Conservation (phyloP, 2,797 vertebrate genomes). For the Peromyscus attwateri region DNA sequence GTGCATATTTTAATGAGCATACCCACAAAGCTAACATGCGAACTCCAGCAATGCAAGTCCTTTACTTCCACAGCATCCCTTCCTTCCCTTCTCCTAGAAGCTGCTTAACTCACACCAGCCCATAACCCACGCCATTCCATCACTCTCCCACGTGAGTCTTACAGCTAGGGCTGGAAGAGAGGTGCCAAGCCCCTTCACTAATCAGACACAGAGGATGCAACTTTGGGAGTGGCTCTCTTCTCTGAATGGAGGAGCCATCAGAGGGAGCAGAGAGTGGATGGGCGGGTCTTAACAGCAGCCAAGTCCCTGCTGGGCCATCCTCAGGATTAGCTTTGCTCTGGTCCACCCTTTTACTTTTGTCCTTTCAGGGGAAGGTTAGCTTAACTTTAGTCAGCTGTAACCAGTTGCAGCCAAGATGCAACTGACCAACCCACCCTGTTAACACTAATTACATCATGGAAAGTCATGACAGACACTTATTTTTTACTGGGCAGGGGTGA, state of each 20-base stretch:
- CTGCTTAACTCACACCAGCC: no score
- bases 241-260: neutral
- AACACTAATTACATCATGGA: neutral
- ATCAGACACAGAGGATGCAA: neutral
- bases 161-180: neutral
- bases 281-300: neutral
- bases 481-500: neutral
- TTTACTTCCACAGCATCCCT: neutral
- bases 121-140: no score
- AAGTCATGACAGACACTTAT: neutral
- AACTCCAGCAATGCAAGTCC: neutral
- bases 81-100: neutral
- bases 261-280: accelerated
- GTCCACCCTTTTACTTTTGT: accelerated
- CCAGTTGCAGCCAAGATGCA: neutral
- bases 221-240: neutral
- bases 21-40: neutral
- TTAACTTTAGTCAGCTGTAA: neutral
- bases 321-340: neutral
- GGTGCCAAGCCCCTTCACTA: neutral
- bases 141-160: neutral
- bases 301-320: neutral
- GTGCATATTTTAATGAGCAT: neutral
- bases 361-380: neutral
- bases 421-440: neutral